Percentiles rank a stretch among this genome's conserved stretches.
Conservation (phyloP, 2,797 vertebrate species). For the Pseudochromis fuscus region DNA sequence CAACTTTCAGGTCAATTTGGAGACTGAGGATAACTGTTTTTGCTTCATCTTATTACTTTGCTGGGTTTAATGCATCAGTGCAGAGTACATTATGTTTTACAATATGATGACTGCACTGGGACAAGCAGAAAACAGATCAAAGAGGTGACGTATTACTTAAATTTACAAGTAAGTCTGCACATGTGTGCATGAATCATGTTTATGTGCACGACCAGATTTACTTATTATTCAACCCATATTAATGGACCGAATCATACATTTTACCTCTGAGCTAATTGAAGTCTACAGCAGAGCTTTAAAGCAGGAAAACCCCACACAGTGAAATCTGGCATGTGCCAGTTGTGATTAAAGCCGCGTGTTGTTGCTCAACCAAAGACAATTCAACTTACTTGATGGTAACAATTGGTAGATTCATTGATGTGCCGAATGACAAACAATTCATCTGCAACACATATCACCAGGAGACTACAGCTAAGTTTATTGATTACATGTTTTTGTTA, state of each 20-base stretch:
- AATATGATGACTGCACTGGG: constrained; percentile 33
- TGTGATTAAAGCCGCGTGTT: constrained; percentile 58
- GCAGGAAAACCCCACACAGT: constrained; percentile 35
- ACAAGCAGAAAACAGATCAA: constrained; percentile 49
- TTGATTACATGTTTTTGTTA: too few species aligned
- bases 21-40: constrained; percentile 10
- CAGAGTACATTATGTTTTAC: constrained; percentile 31
- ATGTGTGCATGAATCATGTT: constrained; percentile 46
- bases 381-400: background rate
- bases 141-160: constrained; percentile 32
- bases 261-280: constrained; percentile 52
- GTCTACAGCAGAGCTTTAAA: constrained; percentile 29
- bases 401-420: constrained; percentile 6
- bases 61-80: constrained; percentile 28
- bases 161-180: constrained; percentile 57
- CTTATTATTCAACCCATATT: constrained; percentile 48
- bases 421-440: constrained; percentile 4
- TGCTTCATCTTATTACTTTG: constrained; percentile 23
- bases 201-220: constrained; percentile 44
- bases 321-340: constrained; percentile 45
- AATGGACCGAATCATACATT: constrained; percentile 42
- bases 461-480: too few species aligned
- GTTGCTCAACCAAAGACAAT: constrained; percentile 40
- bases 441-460: background rate
- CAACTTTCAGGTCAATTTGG: background rate